These are phyloP conservation scores for Etheostoma spectabile DNA, from an alignment of 2,113 vertebrate genomes.

Conservation along the genomic window DNA sequence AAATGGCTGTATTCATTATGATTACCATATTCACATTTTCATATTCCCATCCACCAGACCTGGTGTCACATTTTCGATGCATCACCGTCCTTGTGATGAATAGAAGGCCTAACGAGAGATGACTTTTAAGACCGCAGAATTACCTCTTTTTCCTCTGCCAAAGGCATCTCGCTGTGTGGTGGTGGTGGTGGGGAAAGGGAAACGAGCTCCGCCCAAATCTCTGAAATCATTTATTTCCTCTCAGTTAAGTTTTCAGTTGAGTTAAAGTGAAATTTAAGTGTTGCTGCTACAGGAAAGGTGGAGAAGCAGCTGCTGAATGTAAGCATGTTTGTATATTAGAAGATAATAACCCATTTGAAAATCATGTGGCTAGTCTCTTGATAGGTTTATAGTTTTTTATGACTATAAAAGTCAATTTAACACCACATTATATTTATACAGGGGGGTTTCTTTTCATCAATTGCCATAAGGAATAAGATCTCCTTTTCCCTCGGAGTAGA, in stretches of 20 bases:
- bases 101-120: slow-evolving; percentile 7
- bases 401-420: not conserved
- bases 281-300: not conserved
- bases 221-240: slow-evolving; percentile 20
- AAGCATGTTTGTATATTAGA: not conserved
- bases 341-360: not conserved
- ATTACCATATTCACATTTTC: slow-evolving; percentile 21
- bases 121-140: slow-evolving; percentile 30
- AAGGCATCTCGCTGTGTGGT: slow-evolving; percentile 1
- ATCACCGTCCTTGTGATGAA: slow-evolving; percentile 37
- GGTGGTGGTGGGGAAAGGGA: not conserved
- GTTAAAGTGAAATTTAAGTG: slow-evolving; percentile 2
- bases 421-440: not conserved
- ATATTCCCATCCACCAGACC: slow-evolving; percentile 4
- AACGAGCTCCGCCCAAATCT: slow-evolving; percentile 1
- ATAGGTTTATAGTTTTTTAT: not conserved
- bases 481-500: not conserved
- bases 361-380: not conserved
- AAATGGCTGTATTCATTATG: slow-evolving; percentile 15
- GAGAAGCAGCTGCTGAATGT: slow-evolving; percentile 5
- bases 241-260: slow-evolving; percentile 6
- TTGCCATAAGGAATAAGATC: not conserved
- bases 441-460: not conserved
- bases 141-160: slow-evolving; percentile 11
- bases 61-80: slow-evolving; percentile 4